Base-by-base conservation (phyloP, 2,113 vertebrate species). In the Arothron firmamentum region DNA sequence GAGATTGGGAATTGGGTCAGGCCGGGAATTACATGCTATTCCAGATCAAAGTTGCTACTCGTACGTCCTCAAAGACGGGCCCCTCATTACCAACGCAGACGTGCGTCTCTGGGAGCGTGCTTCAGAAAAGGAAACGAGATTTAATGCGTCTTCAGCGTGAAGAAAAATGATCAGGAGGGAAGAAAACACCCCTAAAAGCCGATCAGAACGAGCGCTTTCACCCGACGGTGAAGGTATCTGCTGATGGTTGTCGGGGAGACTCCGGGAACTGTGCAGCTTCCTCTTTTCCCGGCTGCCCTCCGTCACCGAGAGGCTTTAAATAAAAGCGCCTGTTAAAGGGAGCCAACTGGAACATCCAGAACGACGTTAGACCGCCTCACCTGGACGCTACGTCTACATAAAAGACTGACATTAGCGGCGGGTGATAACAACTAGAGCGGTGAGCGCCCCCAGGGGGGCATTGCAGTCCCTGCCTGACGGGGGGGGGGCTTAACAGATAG, bases 1-100 rank as follows among this genome's bases (percentile, higher is more conserved):
- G 75, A 81, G 81, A 86, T 85, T 82, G 74, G 78, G 83, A 89
- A 89, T 82, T 88, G 84, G 87, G 87, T 88, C 87, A 88, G 78
- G 78, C 56, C 25, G 83, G 70, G 83, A 90, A 87, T 83, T 82
- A 86, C 77, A 82, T 85, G 86, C 88, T 85, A 87, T 79, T 88
- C 80, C 66, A 84, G 74, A 87, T 87, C 72, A 88, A 82, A 89
- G 82, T 86, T 83, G 75, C 79, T 25, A 56, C 82, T 75, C 81
- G 72, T 75, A 65, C 86, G 82, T 85, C 81, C 78, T 88, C 77
- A 85, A 85, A 82, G 66, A 78, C 70, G 62, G 53, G 58, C 65
- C 71, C 55, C 73, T 77, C 79, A 83, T 83, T 87, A 85, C 82
- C 78, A 78, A 82, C 70, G 63, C 65, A 67, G 79, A 70, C 56